These are phyloP conservation scores for Galemys pyrenaicus DNA, from an alignment of 2,113 vertebrate genomes.

Conservation along the genomic window DNA sequence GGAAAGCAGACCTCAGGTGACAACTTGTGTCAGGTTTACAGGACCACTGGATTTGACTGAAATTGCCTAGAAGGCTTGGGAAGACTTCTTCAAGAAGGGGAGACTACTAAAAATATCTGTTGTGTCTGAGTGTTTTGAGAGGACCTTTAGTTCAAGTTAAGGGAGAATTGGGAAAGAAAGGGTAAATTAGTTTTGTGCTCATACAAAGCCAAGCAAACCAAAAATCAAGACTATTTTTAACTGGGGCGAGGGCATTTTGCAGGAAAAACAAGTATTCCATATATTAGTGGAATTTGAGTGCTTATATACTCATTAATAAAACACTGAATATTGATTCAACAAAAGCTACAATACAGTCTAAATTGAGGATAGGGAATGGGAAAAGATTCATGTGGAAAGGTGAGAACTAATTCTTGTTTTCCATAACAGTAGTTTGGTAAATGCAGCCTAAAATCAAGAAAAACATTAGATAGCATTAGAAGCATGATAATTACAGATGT, in stretches of 20 bases:
- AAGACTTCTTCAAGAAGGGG: not conserved
- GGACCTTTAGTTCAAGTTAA: not conserved
- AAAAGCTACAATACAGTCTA: not conserved
- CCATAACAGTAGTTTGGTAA: not conserved
- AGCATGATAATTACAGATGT: constrained; percentile 56
- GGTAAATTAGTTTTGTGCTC: not conserved
- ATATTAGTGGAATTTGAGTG: not conserved
- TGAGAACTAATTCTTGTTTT: not conserved
- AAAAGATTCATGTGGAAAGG: not conserved
- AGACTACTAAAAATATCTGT: not conserved
- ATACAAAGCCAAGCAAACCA: constrained; percentile 27
- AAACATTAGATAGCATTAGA: not conserved
- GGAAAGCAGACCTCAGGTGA: not conserved
- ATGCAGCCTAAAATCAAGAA: constrained; percentile 21
- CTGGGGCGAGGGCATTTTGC: not conserved
- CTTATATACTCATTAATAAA: constrained; percentile 16
- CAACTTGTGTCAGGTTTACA: not conserved
- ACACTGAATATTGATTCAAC: constrained; percentile 20
- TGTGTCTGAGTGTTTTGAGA: constrained; percentile 7
- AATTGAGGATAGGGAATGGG: not conserved
- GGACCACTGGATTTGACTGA: not conserved
- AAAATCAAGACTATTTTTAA: constrained; percentile 17
- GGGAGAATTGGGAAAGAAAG: not conserved
- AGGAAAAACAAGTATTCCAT: not conserved
- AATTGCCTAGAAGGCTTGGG: not conserved